These are phyloP conservation scores for Nanger granti DNA, from an alignment of 2,113 vertebrate genomes.

Conservation along the genomic window DNA sequence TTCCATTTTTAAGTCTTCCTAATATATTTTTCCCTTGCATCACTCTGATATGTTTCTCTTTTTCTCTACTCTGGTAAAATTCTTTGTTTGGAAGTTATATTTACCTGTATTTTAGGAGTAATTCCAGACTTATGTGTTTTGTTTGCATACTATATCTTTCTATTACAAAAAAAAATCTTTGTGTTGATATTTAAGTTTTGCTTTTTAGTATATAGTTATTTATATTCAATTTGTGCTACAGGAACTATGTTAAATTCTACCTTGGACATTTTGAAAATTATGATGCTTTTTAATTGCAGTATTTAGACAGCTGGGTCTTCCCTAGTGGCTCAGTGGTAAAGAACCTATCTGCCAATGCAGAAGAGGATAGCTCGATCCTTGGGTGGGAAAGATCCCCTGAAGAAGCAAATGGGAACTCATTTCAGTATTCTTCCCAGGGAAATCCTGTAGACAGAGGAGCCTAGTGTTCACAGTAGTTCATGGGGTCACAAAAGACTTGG, in stretches of 20 bases:
- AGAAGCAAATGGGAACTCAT: neutral
- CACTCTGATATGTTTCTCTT: neutral
- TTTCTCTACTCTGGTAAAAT: neutral
- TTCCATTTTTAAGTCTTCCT: neutral
- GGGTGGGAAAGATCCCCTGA: neutral
- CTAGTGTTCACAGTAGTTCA: neutral
- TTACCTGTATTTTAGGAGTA: neutral
- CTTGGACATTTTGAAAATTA: neutral
- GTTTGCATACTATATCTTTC: neutral
- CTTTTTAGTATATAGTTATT: neutral
- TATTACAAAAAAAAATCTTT: neutral
- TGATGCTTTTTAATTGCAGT: neutral
- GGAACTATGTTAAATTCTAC: neutral
- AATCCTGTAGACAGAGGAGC: neutral
- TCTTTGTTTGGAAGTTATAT: neutral
- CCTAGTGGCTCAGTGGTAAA: neutral
- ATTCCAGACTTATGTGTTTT: neutral
- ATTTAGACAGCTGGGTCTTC: neutral
- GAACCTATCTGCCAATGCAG: neutral
- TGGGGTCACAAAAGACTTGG: neutral
- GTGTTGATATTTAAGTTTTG: neutral
- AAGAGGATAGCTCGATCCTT: neutral
- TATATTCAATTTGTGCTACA: neutral
- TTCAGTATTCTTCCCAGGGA: neutral
- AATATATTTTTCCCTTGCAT: neutral